Conservation (phyloP, 2,797 vertebrate species). For the Morus bassanus region DNA sequence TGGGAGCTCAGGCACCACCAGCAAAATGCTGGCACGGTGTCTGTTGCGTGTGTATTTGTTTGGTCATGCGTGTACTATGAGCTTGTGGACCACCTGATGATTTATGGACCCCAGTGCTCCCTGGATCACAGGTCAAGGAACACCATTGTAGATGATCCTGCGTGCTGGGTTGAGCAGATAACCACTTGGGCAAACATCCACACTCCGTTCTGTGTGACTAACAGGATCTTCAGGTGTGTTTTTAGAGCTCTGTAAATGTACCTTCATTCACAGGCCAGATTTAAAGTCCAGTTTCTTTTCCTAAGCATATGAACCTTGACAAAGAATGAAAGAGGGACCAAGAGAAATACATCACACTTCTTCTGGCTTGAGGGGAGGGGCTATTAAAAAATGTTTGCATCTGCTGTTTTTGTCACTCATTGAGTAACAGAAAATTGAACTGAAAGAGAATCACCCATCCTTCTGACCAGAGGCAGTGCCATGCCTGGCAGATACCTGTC, state of each 20-base stretch:
- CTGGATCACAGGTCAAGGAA: not conserved
- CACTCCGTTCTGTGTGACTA: not conserved
- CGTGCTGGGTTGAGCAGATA: not conserved
- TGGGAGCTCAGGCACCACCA: not conserved
- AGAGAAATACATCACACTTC: not conserved
- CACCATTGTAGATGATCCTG: not conserved
- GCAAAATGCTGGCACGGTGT: not conserved
- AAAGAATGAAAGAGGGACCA: not conserved
- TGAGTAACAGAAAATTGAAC: not conserved
- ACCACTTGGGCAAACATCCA: not conserved
- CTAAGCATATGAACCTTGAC: not conserved
- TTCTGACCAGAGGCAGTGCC: not conserved
- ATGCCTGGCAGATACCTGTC: not conserved
- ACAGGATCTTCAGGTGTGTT: not conserved
- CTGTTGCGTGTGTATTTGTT: not conserved
- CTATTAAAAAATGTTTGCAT: not conserved
- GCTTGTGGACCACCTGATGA: not conserved
- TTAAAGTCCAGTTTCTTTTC: not conserved
- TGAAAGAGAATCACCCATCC: not conserved
- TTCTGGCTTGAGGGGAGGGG: not conserved
- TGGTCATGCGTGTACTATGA: not conserved
- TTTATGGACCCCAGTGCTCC: not conserved
- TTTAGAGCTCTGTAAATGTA: not conserved
- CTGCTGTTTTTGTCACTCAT: not conserved
- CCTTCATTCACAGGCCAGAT: not conserved